Evolutionary conservation across 2,113 vertebrate genomes (phyloP), one percentile per base, ranked within the genome.

Genomic region (Platichthys flesus): DNA sequence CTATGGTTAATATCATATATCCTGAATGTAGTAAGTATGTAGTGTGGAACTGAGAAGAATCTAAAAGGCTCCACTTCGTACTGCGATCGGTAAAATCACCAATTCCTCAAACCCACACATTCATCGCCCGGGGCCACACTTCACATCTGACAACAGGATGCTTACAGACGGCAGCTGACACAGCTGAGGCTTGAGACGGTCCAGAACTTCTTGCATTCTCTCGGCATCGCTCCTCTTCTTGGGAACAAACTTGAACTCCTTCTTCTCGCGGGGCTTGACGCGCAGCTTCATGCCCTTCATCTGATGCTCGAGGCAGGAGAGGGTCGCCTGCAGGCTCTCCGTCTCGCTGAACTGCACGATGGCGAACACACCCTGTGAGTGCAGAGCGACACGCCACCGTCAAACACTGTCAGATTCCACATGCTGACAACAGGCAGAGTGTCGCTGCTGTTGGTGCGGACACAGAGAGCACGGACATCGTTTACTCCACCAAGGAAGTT

Each of bases 241-340:
- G 16, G 92, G 90, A n/a, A 95, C 93, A 18, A 93, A 83, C 78
- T 95, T 95, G 82, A 97, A 98, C 3, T 94, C 94, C 73, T 96
- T 97, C 89, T 93, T 95, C 68, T 97, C 95, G 7, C 96, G 90
- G 1, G 94, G 95, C 62, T 96, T 97, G 28, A 98, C 94, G 0
- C 93, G 91, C n/a, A 98, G 93, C 28, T 91, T 94, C 54, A 92
- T 90, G 9, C 94, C 95, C 3, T 90, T 87, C 62, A 98, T 65
- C 15, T 42, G 81, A 64, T 98, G 96, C 72, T 95, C 86, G 0
- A 93, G 23, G 59, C 94, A 84, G 9, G 93, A 85, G 81, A 98
- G 62, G 0, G 92, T 69, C 0, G 90, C 85, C 49, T 94, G 86
- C 2, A 84, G 85, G 21, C 95, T 71, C 5, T 79, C 84, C 0